These are phyloP conservation scores for Hoplodrina ambigua DNA, from an alignment of 2,888 invertebrate genomes.

Conservation along the genomic window DNA sequence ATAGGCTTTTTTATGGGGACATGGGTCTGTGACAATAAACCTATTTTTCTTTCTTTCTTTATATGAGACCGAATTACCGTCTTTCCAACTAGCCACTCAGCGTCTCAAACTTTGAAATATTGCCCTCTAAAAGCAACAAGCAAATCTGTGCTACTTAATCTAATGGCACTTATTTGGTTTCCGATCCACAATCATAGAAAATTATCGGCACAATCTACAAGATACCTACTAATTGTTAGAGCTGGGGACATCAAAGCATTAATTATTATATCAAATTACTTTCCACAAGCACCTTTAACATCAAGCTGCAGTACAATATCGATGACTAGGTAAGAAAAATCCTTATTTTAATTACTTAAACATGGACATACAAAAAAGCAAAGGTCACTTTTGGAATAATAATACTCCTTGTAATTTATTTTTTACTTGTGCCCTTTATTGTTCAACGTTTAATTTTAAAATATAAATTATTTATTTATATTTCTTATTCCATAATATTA, in stretches of 20 bases:
- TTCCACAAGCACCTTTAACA: not conserved
- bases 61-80: no score
- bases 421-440: slow-evolving; percentile 3
- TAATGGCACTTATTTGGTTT: not conserved
- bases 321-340: not conserved
- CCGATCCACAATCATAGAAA: not conserved
- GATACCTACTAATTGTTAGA: no score
- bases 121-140: not conserved
- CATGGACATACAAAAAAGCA: not conserved
- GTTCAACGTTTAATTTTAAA: slow-evolving; percentile 9
- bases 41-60: no score
- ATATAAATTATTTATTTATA: slow-evolving; percentile 28
- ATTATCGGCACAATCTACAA: no score
- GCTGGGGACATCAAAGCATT: not conserved
- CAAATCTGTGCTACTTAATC: not conserved
- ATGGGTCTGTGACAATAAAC: no score
- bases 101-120: no score
- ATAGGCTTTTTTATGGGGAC: no score
- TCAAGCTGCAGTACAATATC: not conserved
- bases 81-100: no score
- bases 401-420: slow-evolving; percentile 9
- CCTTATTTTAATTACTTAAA: not conserved
- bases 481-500: slow-evolving; percentile 1
- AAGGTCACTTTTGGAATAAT: slow-evolving; percentile 10
- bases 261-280: not conserved